Evolutionary conservation across 2,888 invertebrate species (phyloP), one percentile per base, ranked within the genome.

Genomic region (Synanthedon formicaeformis): DNA sequence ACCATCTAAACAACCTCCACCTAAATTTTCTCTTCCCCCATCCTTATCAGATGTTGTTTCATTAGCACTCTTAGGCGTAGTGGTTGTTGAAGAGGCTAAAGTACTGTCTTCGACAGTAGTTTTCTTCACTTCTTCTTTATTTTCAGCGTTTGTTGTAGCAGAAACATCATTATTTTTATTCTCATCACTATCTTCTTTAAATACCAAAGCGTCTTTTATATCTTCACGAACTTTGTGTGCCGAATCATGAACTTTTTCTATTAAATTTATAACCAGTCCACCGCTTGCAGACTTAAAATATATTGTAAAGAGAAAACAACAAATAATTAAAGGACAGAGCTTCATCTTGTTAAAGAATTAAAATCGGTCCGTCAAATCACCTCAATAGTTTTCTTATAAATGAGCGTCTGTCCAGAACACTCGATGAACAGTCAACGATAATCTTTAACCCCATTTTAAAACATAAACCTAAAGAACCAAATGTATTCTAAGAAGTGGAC

Each of bases 21-120:
- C 14, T 53, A 85, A 78, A 55, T 73, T 80, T 63, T 77, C 80
- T 57, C 70, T 69, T 12, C 76, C 80, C 8, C 75, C 73, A 57
- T 73, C 69, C n/a, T 51, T 58, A 2, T 34, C 11, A 16, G 49
- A 45, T 45, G 10, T 45, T 27, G 52, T 13, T 16, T 12, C 50
- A 48, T 10, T 49, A 49, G 50, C 40, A 40, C 34, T 34, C 10
- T 34, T 10, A 34, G 52, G 13, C 4, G 60, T 62, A 4, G 63
- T 66, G 3, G 56, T 61, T 16, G 51, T 54, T 14, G 50, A 54
- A 23, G 23, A 23, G 23, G 23, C 23, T 23, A 23, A 23, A 3
- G 52, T 52, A 53, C 50, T 55, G 4, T 41, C 10, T 34, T 34
- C 56, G 4, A 52, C 50, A 14, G 53, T 48, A 34, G 48, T 51